Evolutionary conservation across 30 jellyfish, hydroid and myxozoan species (phyloP), one percentile per base, ranked within the genome.

Genomic region (Pelagia noctiluca): DNA sequence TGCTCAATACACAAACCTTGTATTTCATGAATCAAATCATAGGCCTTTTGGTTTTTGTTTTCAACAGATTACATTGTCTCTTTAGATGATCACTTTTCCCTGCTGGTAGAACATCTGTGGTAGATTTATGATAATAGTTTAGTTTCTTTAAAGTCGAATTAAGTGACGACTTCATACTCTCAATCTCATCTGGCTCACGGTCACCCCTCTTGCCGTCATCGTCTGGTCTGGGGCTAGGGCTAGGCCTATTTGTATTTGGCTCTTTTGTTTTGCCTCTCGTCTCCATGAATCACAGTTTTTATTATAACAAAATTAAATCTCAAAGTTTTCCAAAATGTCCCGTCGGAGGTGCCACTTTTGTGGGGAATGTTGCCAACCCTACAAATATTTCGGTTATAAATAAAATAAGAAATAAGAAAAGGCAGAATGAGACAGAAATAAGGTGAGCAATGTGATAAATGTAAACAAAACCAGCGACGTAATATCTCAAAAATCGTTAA

Each of bases 301-400:
- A 34, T 62, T 47, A 47, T 47, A 75, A 80, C 57, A 8, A 28
- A 71, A 78, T 10, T 37, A 21, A 26, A 1, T 8, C 22, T 23
- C 30, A 69, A 52, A 69, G 66, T 65, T 22, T 29, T 7, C 13
- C 65, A n/a, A 29, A 47, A 35, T 50, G 74, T 54, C 87, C 82
- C 85, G 70, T 82, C 78, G 64, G 92, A 36, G 92, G 94, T 83
- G 88, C 94, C 94, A 69, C 83, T 71, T 83, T 60, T 82, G 87
- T 67, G 91, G 85, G 26, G 62, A 66, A 66, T 66, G 8, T 42
- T 5, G 57, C 16, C 57, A 16, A 42, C n/a, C n/a, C n/a, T n/a
- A n/a, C n/a, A n/a, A n/a, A n/a, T n/a, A n/a, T n/a, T n/a, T n/a
- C n/a, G n/a, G n/a, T n/a, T n/a, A n/a, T n/a, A n/a, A n/a, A n/a